These are phyloP conservation scores for Elymnias hypermnestra DNA, from an alignment of 1,140 invertebrate species.

Conservation along the genomic window DNA sequence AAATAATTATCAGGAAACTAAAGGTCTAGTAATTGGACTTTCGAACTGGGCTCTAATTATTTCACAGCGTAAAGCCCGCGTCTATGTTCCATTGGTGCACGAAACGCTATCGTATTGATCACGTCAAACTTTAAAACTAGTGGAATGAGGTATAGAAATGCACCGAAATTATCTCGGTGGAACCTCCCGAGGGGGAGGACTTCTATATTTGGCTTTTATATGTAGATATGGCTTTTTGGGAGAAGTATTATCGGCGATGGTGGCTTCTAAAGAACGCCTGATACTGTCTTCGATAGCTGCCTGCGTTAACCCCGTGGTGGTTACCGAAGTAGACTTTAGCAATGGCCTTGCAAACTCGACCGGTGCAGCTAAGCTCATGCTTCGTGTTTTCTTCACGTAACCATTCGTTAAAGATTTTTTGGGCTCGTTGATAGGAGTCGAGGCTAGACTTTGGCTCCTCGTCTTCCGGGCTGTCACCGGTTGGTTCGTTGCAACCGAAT, in stretches of 20 bases:
- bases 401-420: conserved; percentile 37
- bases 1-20: conserved; percentile 24
- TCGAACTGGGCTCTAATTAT: conserved; percentile 10
- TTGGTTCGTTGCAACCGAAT: conserved; percentile 26
- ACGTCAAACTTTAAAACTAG: conserved; percentile 36
- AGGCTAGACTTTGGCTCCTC: conserved; percentile 58
- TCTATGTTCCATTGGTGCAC: no score
- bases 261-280: conserved; percentile 54
- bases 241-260: conserved; percentile 44
- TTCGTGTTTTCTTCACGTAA: conserved; percentile 51
- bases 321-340: conserved; percentile 43
- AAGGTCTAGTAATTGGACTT: conserved; percentile 35
- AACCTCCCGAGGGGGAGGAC: conserved; percentile 77
- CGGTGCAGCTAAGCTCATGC: conserved; percentile 54
- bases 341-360: conserved; percentile 33
- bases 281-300: conserved; percentile 73
- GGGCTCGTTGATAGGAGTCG: conserved; percentile 46
- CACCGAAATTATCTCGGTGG: conserved; percentile 63
- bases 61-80: conserved; percentile 15
- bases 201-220: conserved; percentile 84
- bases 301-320: conserved; percentile 48
- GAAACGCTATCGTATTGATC: no score
- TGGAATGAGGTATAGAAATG: conserved; percentile 39
- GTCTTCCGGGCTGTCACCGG: conserved; percentile 27
- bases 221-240: conserved; percentile 79